Conservation (phyloP, 2,113 vertebrate genomes). For the Meleagris gallopavo region DNA sequence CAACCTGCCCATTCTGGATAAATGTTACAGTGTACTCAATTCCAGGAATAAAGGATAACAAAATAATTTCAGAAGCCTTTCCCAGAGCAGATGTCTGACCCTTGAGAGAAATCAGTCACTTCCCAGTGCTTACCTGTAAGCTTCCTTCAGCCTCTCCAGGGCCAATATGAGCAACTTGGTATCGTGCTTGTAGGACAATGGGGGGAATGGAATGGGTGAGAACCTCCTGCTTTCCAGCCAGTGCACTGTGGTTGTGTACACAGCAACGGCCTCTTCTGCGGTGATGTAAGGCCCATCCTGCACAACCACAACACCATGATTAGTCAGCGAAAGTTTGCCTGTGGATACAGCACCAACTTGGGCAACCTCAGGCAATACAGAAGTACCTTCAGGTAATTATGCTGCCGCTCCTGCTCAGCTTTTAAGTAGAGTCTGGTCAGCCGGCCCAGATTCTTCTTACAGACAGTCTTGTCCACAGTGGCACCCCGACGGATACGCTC, state of each 20-base stretch:
- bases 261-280: constrained; percentile 97
- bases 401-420: constrained; percentile 97
- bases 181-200: constrained; percentile 96
- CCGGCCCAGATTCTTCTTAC: constrained; percentile 97
- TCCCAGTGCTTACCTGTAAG: constrained; percentile 88
- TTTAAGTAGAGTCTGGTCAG: constrained; percentile 96
- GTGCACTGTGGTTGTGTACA: constrained; percentile 99
- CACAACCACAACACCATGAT: not conserved
- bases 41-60: not conserved
- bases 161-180: constrained; percentile 98
- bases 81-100: not conserved
- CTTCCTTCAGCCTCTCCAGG: constrained; percentile 96
- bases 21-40: rapidly evolving
- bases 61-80: not conserved
- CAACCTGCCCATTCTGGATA: not conserved
- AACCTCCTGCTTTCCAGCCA: constrained; percentile 99
- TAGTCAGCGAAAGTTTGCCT: not conserved
- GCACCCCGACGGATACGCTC: constrained; percentile 98
- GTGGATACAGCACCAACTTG: not conserved
- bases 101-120: not conserved
- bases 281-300: constrained; percentile 99
- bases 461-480: constrained; percentile 98
- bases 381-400: constrained; percentile 97
- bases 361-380: not conserved
- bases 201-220: constrained; percentile 97